Evolutionary conservation across 2,888 invertebrate species (phyloP), one percentile per base, ranked within the genome.

Genomic region (Tyria jacobaeae): DNA sequence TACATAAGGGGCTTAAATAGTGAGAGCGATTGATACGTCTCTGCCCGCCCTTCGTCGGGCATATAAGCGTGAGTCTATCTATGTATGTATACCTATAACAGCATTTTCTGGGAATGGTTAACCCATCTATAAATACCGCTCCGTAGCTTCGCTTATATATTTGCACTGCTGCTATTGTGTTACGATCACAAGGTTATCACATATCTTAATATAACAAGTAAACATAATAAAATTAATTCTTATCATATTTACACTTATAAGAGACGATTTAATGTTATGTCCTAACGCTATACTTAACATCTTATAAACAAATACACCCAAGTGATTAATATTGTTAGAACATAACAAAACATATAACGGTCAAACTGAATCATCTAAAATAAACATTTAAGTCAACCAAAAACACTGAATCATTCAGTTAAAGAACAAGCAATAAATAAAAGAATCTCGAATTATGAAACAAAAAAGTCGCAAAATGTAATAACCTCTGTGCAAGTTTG

Each of bases 401-500:
- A n/a, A n/a, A n/a, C n/a, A n/a, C n/a, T n/a, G n/a, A n/a, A n/a
- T 3, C 51, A 64, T 58, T 54, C 54, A 65, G 25, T 60, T 62
- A 76, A 64, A 50, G 50, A 57, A 65, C 61, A 37, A 47, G 0
- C 52, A 73, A 62, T 70, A 70, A 71, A 64, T 59, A 64, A 60
- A 74, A 64, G 62, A 62, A 27, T 44, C 21, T 7, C 31, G 51
- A 60, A 71, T 64, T 66, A 73, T 72, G 71, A 71, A 78, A 70
- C 75, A 73, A 72, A 44, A n/a, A 76, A 81, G 75, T 75, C 69
- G 75, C 81, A 71, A 77, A 79, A 75, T 78, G 77, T 63, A 75
- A 81, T 79, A 78, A 73, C 75, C 78, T 79, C 76, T 60, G 76
- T 75, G 78, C 80, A 81, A 79, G 69, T 73, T 74, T 78, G 74